A percentile compares a stretch with the other conserved stretches of the same genome.
Evolutionary conservation across 1,140 invertebrate species (phyloP).

Genomic region (Portunus trituberculatus): DNA sequence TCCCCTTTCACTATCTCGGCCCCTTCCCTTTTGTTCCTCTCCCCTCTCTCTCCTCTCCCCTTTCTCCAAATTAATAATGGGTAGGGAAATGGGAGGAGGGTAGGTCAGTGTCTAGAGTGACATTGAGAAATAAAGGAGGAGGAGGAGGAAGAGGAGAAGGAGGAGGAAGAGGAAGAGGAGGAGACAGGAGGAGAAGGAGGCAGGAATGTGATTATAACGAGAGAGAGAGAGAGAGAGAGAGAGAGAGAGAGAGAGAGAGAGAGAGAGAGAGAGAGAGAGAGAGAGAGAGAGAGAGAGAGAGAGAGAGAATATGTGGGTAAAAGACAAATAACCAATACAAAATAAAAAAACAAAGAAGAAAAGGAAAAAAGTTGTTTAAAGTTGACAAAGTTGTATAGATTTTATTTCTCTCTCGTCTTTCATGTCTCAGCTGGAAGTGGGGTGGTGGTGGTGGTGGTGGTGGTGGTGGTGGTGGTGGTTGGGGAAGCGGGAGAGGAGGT

Average conservation of each 20-base stretch:
- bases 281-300: background rate
- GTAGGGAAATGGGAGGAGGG: background rate
- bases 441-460: too few species aligned
- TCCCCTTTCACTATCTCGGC: too few species aligned
- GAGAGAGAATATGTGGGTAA: background rate
- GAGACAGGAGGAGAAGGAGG: background rate
- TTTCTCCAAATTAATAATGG: background rate
- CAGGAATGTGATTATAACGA: background rate
- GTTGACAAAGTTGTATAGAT: too few species aligned
- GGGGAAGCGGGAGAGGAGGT: too few species aligned
- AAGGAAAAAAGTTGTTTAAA: too few species aligned
- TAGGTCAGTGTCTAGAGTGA: background rate
- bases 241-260: background rate
- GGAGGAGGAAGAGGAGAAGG: background rate
- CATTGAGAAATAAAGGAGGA: background rate
- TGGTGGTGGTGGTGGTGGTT: too few species aligned
- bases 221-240: constrained; percentile 9
- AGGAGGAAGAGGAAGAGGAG: background rate
- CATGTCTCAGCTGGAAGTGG: too few species aligned
- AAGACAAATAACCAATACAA: background rate
- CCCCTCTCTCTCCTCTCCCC: background rate
- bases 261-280: constrained; percentile 9
- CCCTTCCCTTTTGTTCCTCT: too few species aligned
- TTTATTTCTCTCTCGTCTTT: too few species aligned
- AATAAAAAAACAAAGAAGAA: too few species aligned